Conservation (phyloP, 2,113 vertebrate genomes). For the Redunca redunca region DNA sequence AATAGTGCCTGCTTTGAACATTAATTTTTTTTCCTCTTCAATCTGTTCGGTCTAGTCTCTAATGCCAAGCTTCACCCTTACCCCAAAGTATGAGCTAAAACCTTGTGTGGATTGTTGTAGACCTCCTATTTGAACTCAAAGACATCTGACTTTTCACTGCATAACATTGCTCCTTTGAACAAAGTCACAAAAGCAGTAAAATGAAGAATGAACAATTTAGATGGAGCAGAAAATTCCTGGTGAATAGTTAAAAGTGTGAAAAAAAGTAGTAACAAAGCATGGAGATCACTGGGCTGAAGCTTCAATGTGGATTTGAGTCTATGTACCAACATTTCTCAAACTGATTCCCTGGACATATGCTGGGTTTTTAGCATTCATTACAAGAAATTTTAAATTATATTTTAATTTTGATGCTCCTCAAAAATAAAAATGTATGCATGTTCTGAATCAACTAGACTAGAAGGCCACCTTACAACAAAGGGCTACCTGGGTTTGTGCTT, state of each 20-base stretch:
- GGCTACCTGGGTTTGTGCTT: background rate
- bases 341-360: background rate
- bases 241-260: background rate
- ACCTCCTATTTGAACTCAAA: background rate
- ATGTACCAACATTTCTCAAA: background rate
- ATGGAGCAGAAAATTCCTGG: background rate
- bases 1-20: background rate
- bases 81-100: background rate
- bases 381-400: background rate
- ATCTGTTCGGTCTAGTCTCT: background rate
- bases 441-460: background rate
- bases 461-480: background rate
- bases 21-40: constrained; percentile 2
- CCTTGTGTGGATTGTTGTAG: background rate
- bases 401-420: background rate
- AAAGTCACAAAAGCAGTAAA: background rate
- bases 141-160: background rate
- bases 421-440: background rate
- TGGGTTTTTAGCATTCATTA: background rate
- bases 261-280: background rate
- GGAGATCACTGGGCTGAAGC: background rate
- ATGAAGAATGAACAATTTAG: background rate
- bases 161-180: background rate
- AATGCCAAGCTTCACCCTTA: background rate
- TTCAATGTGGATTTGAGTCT: background rate